Conservation (phyloP, 1,140 invertebrate species). For the Drosophila leontia region DNA sequence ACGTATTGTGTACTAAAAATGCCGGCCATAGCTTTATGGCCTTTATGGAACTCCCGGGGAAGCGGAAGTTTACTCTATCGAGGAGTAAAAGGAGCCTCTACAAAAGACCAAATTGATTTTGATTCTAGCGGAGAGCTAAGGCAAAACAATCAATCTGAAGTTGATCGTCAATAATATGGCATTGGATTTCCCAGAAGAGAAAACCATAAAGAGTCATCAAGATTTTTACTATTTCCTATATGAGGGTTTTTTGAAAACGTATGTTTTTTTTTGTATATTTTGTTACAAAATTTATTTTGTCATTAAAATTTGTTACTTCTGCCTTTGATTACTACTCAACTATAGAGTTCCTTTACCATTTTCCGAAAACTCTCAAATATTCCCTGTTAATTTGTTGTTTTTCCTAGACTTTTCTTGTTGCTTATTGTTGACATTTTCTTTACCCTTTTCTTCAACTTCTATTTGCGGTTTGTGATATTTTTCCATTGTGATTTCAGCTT, state of each 20-base stretch:
- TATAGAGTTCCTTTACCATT: not conserved
- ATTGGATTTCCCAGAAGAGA: conserved; percentile 18
- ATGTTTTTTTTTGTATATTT: no score
- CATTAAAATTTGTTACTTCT: not conserved
- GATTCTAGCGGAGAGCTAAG: conserved; percentile 9
- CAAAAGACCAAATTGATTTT: conserved; percentile 22
- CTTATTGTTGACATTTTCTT: conserved; percentile 9
- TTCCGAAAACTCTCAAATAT: no score
- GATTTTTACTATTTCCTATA: not conserved
- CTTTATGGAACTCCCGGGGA: conserved; percentile 22
- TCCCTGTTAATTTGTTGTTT: not conserved
- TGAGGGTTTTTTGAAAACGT: not conserved
- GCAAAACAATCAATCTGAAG: conserved; percentile 46
- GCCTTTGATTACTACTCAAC: not conserved
- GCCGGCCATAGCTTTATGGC: conserved; percentile 69
- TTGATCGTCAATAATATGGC: conserved; percentile 27
- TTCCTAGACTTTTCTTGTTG: not conserved
- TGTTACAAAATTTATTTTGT: not conserved
- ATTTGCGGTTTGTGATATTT: conserved; percentile 8
- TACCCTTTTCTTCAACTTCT: not conserved
- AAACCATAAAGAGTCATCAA: conserved; percentile 6
- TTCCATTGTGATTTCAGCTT: conserved; percentile 26
- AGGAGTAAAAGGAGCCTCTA: conserved; percentile 34
- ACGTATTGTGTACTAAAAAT: conserved; percentile 65
- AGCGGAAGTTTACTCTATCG: conserved; percentile 72